phyloP scores from a whole-genome alignment of 2,113 vertebrate species.

The Nansenia antarctica region DNA sequence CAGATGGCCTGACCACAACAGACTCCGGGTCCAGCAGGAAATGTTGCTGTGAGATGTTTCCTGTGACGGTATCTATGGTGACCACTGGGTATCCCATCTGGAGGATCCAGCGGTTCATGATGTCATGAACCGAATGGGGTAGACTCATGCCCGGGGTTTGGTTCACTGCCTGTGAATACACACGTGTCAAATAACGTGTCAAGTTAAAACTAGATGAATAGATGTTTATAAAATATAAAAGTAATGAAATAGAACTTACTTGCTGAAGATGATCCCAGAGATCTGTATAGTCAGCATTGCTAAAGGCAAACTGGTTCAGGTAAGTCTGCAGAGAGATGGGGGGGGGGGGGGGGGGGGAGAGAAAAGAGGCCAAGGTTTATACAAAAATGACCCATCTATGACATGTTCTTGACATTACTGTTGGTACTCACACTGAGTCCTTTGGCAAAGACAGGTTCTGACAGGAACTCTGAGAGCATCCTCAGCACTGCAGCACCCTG shows the following conservation, averaged over 20 bases:
- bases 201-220: no score
- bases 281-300: slow-evolving; percentile 80
- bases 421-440: slow-evolving; percentile 85
- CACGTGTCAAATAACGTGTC: no score
- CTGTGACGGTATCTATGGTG: slow-evolving; percentile 78
- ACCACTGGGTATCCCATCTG: slow-evolving; percentile 95
- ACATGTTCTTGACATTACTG: no score
- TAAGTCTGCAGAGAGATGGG: slow-evolving; percentile 59
- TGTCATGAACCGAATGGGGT: slow-evolving; percentile 66
- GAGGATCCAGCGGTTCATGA: slow-evolving; percentile 92
- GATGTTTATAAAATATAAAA: no score
- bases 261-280: slow-evolving; percentile 86
- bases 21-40: slow-evolving; percentile 84
- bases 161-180: slow-evolving; percentile 69
- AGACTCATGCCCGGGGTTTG: background rate
- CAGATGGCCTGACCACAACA: slow-evolving; percentile 76
- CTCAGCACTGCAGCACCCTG: slow-evolving; percentile 89
- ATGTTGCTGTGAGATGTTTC: slow-evolving; percentile 80
- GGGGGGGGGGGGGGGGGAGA: no score
- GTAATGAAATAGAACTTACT: slow-evolving; percentile 58
- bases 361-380: no score
- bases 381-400: no score
- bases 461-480: slow-evolving; percentile 91
- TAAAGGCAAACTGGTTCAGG: slow-evolving; percentile 77
- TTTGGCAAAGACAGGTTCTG: slow-evolving; percentile 77